These are phyloP conservation scores for Cyprinodon brontotheroides DNA, from an alignment of 2,113 vertebrate species.

Conservation along the genomic window DNA sequence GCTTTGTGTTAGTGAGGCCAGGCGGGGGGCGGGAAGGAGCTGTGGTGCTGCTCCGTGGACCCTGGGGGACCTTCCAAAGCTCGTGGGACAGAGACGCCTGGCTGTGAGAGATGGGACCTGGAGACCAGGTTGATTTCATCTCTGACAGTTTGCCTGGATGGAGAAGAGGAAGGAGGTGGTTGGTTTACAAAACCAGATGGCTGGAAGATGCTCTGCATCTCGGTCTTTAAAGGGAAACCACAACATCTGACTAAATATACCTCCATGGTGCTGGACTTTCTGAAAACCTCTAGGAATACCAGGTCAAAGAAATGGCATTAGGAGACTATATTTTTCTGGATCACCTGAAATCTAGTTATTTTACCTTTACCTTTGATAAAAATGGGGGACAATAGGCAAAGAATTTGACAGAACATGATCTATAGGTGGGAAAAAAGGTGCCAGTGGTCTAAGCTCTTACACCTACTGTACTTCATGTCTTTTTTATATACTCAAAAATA, in stretches of 20 bases:
- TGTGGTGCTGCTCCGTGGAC: slow-evolving; percentile 87
- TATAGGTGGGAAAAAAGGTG: not conserved
- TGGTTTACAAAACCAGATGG: not conserved
- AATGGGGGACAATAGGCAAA: not conserved
- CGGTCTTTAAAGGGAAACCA: not conserved
- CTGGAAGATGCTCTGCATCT: slow-evolving; percentile 6
- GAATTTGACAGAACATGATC: not conserved
- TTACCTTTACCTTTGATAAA: not conserved
- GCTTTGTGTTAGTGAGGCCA: slow-evolving; percentile 92
- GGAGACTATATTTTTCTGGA: not conserved
- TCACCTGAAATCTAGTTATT: not conserved
- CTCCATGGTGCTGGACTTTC: too few relatives aligned
- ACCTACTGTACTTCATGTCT: too few relatives aligned
- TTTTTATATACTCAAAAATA: not conserved
- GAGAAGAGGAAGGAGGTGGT: slow-evolving; percentile 7
- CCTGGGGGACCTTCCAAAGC: slow-evolving; percentile 92
- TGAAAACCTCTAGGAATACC: not conserved
- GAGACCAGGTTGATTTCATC: slow-evolving; percentile 97
- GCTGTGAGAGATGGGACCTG: slow-evolving; percentile 90
- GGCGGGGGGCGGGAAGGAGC: slow-evolving; percentile 94
- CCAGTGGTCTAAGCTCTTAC: not conserved
- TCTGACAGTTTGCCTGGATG: slow-evolving; percentile 92
- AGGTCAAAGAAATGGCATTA: not conserved
- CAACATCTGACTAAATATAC: not conserved
- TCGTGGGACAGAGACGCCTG: slow-evolving; percentile 95